phyloP scores from a whole-genome alignment of 2,797 vertebrate species.

The Hippocampus kuda region DNA sequence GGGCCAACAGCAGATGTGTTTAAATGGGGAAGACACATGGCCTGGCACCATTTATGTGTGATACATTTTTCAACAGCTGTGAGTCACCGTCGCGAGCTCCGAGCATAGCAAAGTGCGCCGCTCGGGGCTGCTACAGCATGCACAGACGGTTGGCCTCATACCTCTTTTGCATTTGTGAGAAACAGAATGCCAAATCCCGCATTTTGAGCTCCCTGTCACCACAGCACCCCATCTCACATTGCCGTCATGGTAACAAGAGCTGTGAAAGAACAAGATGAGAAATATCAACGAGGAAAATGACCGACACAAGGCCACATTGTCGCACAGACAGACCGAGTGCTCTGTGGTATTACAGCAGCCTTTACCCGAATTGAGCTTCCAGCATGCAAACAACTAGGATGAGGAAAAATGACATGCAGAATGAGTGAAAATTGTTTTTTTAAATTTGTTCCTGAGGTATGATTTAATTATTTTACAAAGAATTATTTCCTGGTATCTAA shows the following conservation, averaged over 20 bases:
- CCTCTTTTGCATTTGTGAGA: constrained; percentile 41
- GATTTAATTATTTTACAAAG: neutral
- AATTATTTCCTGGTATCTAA: neutral
- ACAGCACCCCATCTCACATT: constrained; percentile 34
- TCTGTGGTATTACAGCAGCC: constrained; percentile 48
- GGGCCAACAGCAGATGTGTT: constrained; percentile 15
- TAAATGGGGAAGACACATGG: constrained; percentile 21
- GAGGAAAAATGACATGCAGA: constrained; percentile 9
- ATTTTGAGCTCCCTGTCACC: constrained; percentile 40
- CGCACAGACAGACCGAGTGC: constrained; percentile 48
- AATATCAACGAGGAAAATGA: constrained; percentile 54
- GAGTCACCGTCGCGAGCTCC: constrained; percentile 36
- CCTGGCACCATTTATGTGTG: constrained; percentile 35
- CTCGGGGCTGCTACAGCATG: constrained; percentile 27
- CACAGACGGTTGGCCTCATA: constrained; percentile 30
- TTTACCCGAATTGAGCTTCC: constrained; percentile 42
- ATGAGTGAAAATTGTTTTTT: neutral
- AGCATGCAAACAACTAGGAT: constrained; percentile 39
- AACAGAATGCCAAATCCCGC: constrained; percentile 46
- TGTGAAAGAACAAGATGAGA: constrained; percentile 58
- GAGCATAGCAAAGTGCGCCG: constrained; percentile 24
- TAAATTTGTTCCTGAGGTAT: neutral
- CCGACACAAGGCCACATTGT: constrained; percentile 62
- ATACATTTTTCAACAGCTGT: constrained; percentile 47
- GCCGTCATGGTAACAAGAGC: constrained; percentile 66